Conservation (phyloP, 2,113 vertebrate species). For the Hydropotes inermis region DNA sequence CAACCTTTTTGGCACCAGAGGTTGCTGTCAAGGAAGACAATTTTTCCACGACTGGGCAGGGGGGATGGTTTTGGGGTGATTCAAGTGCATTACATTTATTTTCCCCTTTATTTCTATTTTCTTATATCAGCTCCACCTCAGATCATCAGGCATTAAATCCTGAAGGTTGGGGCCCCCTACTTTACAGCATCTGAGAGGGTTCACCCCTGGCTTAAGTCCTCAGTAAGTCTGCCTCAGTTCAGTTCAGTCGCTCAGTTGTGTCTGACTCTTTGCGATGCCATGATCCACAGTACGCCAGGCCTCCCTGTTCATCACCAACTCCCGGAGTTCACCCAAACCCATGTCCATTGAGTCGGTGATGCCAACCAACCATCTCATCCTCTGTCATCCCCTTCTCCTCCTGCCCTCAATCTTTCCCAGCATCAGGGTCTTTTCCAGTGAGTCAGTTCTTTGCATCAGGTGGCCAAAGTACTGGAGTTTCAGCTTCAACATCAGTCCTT, state of each 20-base stretch:
- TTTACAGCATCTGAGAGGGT: neutral
- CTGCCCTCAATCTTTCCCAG: neutral
- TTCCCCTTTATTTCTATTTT: neutral
- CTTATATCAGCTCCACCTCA: neutral
- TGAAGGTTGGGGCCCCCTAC: neutral
- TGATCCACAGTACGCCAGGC: neutral
- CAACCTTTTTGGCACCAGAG: neutral
- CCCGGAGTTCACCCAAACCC: neutral
- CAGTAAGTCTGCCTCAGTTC: neutral
- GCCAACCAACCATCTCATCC: neutral
- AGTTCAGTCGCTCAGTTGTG: neutral
- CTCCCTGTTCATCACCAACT: neutral
- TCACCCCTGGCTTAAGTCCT: neutral
- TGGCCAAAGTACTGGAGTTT: neutral
- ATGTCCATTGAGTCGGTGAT: neutral
- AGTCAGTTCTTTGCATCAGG: neutral
- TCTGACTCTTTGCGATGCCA: fast-evolving
- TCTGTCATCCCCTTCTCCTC: neutral
- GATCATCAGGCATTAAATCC: neutral
- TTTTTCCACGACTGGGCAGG: fast-evolving
- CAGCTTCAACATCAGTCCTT: neutral
- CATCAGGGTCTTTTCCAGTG: neutral
- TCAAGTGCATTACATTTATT: neutral
- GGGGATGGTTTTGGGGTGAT: neutral
- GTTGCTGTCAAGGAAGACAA: neutral